phyloP scores from a whole-genome alignment of 2,797 vertebrate genomes.

The Acestrorhynchus altus region DNA sequence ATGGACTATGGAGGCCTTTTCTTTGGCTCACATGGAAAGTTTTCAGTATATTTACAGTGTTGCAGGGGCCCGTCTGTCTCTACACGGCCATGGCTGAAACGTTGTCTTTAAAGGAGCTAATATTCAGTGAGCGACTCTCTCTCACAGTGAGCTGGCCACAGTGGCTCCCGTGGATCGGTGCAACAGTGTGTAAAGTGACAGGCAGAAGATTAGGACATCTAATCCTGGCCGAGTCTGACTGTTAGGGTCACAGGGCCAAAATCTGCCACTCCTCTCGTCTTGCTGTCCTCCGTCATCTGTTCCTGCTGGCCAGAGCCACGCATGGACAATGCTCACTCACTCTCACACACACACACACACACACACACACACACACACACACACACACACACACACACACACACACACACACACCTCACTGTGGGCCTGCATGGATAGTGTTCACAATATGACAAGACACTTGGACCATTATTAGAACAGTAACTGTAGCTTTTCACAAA shows the following conservation, averaged over 20 bases:
- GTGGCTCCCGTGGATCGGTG: slow-evolving; percentile 71
- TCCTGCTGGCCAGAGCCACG: slow-evolving; percentile 76
- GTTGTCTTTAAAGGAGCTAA: slow-evolving; percentile 20
- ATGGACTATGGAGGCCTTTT: too few species aligned
- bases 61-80: not conserved
- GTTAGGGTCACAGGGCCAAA: slow-evolving; percentile 80
- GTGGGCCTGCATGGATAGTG: not conserved
- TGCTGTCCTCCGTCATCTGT: slow-evolving; percentile 72
- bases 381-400: slow-evolving; percentile 35
- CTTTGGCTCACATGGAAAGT: too few species aligned
- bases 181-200: slow-evolving; percentile 82
- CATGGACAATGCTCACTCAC: slow-evolving; percentile 49
- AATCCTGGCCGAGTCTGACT: slow-evolving; percentile 79
- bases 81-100: not conserved
- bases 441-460: not conserved
- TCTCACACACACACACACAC: slow-evolving; percentile 53
- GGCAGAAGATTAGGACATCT: slow-evolving; percentile 81
- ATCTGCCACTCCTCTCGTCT: slow-evolving; percentile 60
- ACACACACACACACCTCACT: slow-evolving; percentile 22
- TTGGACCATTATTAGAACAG: slow-evolving; percentile 5
- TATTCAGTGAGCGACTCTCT: slow-evolving; percentile 7
- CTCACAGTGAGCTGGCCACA: slow-evolving; percentile 63
- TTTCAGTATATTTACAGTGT: too few species aligned
- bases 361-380: slow-evolving; percentile 48
- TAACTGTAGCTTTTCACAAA: not conserved